Evolutionary conservation across 2,797 vertebrate genomes (phyloP).

Genomic region (Pseudochromis fuscus): DNA sequence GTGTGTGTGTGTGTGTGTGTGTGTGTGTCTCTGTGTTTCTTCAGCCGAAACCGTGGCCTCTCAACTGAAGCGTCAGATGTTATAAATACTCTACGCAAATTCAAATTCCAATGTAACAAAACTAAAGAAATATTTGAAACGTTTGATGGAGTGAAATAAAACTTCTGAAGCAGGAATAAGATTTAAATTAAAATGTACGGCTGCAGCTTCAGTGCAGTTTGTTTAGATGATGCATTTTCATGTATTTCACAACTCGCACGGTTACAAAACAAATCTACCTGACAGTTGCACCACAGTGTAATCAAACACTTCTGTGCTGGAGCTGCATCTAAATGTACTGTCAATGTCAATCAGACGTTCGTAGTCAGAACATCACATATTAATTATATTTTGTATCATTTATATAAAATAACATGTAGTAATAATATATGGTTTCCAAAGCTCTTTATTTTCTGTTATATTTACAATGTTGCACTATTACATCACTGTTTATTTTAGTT

Average conservation of each 20-base stretch:
- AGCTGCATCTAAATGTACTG: background rate
- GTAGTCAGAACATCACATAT: too few species aligned
- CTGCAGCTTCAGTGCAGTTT: background rate
- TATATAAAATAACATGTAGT: too few species aligned
- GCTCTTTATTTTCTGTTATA: too few species aligned
- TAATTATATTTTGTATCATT: too few species aligned
- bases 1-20: conserved; percentile 23
- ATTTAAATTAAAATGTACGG: too few species aligned
- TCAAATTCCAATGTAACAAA: conserved; percentile 3
- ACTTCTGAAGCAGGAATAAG: too few species aligned
- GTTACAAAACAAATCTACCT: background rate
- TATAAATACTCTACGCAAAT: conserved; percentile 21
- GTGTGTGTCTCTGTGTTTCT: conserved; percentile 27
- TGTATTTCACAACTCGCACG: background rate
- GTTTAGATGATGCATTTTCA: background rate
- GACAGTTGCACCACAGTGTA: background rate
- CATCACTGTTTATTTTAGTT: too few species aligned
- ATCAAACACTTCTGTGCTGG: too few species aligned
- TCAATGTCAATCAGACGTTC: too few species aligned
- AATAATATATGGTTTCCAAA: too few species aligned
- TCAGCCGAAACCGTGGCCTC: conserved; percentile 42
- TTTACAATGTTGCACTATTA: too few species aligned
- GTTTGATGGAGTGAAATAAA: background rate
- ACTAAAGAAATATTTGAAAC: background rate
- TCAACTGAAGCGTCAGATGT: conserved; percentile 27